Conservation (phyloP, 2,797 vertebrate genomes). For the Fistularia commersonii region DNA sequence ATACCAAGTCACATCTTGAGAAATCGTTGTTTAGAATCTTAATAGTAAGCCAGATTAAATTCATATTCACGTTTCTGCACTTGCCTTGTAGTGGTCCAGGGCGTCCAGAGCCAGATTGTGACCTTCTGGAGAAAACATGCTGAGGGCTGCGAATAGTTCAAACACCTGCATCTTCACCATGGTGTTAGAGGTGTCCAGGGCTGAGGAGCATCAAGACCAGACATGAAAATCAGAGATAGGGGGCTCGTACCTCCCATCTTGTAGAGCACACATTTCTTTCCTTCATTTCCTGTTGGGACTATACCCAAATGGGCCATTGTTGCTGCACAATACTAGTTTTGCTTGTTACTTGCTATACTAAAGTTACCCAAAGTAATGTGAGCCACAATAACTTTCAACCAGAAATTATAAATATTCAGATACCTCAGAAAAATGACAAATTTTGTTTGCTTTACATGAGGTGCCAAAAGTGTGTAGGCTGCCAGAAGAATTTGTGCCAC, state of each 20-base stretch:
- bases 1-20: too few relatives aligned
- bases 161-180: constrained; percentile 99
- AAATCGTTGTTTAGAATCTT: too few relatives aligned
- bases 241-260: background rate
- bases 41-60: too few relatives aligned
- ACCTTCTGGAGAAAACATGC: constrained; percentile 89
- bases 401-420: too few relatives aligned
- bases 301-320: constrained; percentile 7
- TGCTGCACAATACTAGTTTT: constrained; percentile 49
- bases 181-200: constrained; percentile 93
- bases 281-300: background rate
- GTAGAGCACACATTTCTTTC: background rate
- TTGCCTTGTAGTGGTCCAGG: constrained; percentile 95
- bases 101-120: constrained; percentile 88
- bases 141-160: constrained; percentile 93
- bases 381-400: too few relatives aligned
- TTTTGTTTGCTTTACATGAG: too few relatives aligned
- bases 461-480: too few relatives aligned
- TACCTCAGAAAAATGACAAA: too few relatives aligned
- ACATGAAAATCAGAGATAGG: background rate
- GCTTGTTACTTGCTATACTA: background rate
- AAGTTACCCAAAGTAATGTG: constrained; percentile 7
- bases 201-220: constrained; percentile 60
- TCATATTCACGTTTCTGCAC: constrained; percentile 23
- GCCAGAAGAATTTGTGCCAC: too few relatives aligned